Evolutionary conservation across 2,113 vertebrate genomes (phyloP).

Genomic region (Ciconia maguari): DNA sequence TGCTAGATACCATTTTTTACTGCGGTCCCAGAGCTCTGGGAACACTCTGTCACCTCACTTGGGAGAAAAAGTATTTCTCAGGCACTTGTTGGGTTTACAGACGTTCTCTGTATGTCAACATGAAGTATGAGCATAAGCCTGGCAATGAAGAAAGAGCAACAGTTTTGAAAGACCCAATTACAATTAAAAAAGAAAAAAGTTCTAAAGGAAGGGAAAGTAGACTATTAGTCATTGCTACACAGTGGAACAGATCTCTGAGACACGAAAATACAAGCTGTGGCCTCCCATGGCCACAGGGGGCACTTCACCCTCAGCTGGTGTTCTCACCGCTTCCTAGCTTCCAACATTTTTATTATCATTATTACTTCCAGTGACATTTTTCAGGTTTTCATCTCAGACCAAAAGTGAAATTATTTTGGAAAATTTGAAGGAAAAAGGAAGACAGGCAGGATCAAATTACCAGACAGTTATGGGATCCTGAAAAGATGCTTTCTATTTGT

Average conservation of each 20-base stretch:
- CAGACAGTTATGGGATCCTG: not conserved
- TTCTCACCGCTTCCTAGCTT: not conserved
- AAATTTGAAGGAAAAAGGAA: not conserved
- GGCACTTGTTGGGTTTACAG: not conserved
- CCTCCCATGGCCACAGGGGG: not conserved
- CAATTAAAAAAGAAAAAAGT: not conserved
- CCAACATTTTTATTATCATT: not conserved
- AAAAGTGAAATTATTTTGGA: not conserved
- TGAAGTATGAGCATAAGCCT: not conserved
- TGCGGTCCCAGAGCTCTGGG: not conserved
- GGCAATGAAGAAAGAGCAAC: not conserved
- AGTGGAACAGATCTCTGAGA: not conserved
- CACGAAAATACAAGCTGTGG: not conserved
- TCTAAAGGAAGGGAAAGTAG: not conserved
- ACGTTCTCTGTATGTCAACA: not conserved
- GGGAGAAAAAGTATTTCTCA: not conserved
- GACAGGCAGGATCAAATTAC: not conserved
- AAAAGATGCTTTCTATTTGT: slow-evolving; percentile 12
- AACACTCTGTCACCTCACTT: not conserved
- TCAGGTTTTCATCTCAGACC: not conserved
- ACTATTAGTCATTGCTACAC: not conserved
- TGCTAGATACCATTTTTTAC: not conserved
- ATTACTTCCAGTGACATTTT: not conserved
- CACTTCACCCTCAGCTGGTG: not conserved
- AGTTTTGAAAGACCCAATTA: not conserved